Evolutionary conservation across 1,140 invertebrate genomes (phyloP).

Genomic region (Trypoxylus dichotomus): DNA sequence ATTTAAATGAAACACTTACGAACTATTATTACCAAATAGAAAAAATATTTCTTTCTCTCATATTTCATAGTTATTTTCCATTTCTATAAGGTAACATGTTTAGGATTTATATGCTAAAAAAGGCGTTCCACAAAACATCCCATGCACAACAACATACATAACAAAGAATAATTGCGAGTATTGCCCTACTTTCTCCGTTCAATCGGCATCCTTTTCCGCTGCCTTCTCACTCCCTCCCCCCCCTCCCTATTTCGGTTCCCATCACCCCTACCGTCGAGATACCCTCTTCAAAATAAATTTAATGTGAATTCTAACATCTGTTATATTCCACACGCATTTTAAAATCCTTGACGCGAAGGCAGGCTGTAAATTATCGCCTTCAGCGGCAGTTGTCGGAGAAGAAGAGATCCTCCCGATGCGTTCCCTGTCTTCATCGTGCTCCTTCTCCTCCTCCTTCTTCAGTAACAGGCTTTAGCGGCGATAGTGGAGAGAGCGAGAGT

Average conservation of each 20-base stretch:
- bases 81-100: too few species aligned
- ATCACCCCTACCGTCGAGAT: neutral
- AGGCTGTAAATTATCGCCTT: neutral
- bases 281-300: constrained; percentile 18
- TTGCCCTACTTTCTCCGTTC: neutral
- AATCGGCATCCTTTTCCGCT: neutral
- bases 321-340: constrained; percentile 18
- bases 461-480: neutral
- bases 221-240: neutral
- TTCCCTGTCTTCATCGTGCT: neutral
- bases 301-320: constrained; percentile 4
- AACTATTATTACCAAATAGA: too few species aligned
- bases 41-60: too few species aligned
- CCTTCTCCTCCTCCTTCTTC: neutral
- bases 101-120: too few species aligned
- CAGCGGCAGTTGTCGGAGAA: neutral
- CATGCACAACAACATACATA: too few species aligned
- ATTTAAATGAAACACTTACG: too few species aligned
- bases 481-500: neutral
- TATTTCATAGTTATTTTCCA: too few species aligned
- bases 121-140: too few species aligned
- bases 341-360: constrained; percentile 20
- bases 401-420: neutral
- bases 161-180: too few species aligned
- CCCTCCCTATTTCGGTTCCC: neutral